Base-by-base conservation (phyloP, 2,113 vertebrate genomes). In the Neotoma lepida region DNA sequence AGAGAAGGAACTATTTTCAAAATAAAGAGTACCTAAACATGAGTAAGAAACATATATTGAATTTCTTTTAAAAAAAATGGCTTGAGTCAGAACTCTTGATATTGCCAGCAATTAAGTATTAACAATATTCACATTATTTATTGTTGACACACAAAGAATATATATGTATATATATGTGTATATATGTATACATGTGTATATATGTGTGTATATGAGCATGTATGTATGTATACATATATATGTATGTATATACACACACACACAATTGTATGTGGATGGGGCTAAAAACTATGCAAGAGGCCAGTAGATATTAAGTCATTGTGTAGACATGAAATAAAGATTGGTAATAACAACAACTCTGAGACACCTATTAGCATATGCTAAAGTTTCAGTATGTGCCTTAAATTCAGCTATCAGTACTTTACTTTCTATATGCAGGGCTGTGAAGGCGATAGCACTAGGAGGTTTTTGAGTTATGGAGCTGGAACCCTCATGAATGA, bases 21-120 rank as follows among this genome's bases (percentile, higher is more conserved):
- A 77, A 70, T 12, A 90, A 10, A 44, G 15, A 92, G 22, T 81
- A 8, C 28, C 9, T 76, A 33, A 85, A 78, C 46, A 41, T n/a
- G 33, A 9, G 15, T 77, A 9, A 94, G 7, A 4, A 30, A 90
- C 97, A 86, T 12, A 94, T 49, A 93, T 0, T 1, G 9, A 4
- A 14, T 54, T 44, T 85, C 20, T 70, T 70, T 39, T 44, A 90
- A 78, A 89, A 94, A 80, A 63, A 30, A 9, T 76, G 92, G 24
- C 4, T 97, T 14, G 64, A 15, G 91, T 94, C 97, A 77, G 66
- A 93, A 44, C 77, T 92, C 7, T 2, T 89, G 91, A 86, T 95
- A 96, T 78, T 87, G 68, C 49, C 35, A 92, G 93, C 46, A 91
- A 54, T 70, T 88, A 39, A 94, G 49, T 20, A 77, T 51, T 91